Evolutionary conservation across 2,888 invertebrate species (phyloP).

Genomic region (Diloba caeruleocephala): DNA sequence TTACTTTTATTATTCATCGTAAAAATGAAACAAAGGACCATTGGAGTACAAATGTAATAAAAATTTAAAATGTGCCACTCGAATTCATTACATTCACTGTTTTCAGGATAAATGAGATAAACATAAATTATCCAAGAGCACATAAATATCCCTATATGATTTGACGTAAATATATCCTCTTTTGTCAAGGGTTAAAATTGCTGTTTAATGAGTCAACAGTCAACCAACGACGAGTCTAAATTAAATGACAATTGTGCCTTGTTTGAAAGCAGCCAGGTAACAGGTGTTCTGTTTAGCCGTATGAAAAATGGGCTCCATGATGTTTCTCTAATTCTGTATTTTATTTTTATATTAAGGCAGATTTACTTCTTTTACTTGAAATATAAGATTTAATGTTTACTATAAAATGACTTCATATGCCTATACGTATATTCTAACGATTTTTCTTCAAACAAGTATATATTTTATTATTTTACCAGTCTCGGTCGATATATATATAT

Average conservation of each 20-base stretch:
- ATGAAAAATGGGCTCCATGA: conserved; percentile 63
- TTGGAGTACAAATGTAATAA: conserved; percentile 8
- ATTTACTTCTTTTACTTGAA: conserved; percentile 1
- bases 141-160: conserved; percentile 16
- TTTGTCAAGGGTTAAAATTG: conserved; percentile 50
- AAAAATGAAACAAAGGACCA: conserved; percentile 30
- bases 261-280: conserved; percentile 62
- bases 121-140: conserved; percentile 17
- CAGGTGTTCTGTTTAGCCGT: conserved; percentile 69
- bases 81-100: conserved; percentile 15
- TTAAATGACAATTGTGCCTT: conserved; percentile 67
- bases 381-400: too few relatives aligned
- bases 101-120: conserved; percentile 2
- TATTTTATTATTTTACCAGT: too few relatives aligned
- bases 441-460: too few relatives aligned
- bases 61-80: conserved; percentile 5
- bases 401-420: too few relatives aligned
- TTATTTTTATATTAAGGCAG: conserved; percentile 48
- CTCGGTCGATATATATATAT: too few relatives aligned
- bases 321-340: conserved; percentile 58
- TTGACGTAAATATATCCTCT: conserved; percentile 12
- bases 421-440: too few relatives aligned
- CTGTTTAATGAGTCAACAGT: conserved; percentile 54
- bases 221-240: conserved; percentile 59
- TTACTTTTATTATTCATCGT: conserved; percentile 31